phyloP scores from a whole-genome alignment of 2,888 invertebrate genomes.

The Hirtodrosophila duncani region DNA sequence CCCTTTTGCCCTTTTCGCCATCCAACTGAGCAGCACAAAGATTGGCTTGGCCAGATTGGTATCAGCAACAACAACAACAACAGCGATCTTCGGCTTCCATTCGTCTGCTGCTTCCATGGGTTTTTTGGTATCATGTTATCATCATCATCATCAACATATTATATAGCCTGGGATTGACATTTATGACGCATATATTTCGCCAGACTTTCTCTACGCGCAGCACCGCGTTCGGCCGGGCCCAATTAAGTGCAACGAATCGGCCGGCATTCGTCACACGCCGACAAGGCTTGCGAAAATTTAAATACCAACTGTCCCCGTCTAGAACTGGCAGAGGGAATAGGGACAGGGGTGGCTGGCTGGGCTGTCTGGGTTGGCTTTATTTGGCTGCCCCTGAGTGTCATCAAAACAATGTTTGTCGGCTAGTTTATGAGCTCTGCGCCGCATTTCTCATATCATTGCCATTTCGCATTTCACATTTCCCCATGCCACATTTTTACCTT shows the following conservation, averaged over 20 bases:
- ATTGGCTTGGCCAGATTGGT: too few species aligned
- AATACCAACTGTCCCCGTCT: conserved; percentile 39
- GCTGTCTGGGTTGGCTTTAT: conserved; percentile 2
- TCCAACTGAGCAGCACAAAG: too few species aligned
- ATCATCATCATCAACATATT: too few species aligned
- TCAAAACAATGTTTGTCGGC: conserved; percentile 67
- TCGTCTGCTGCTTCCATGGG: too few species aligned
- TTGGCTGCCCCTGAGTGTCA: conserved; percentile 65
- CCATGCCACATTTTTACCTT: conserved; percentile 11
- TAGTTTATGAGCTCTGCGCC: conserved; percentile 68
- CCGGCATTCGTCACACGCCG: conserved; percentile 53
- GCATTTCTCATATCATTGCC: conserved; percentile 46
- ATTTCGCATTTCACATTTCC: conserved; percentile 27
- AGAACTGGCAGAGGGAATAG: neutral
- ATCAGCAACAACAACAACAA: too few species aligned
- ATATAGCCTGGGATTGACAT: conserved; percentile 63
- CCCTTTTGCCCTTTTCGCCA: too few species aligned
- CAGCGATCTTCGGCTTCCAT: too few species aligned
- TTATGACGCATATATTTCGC: conserved; percentile 64
- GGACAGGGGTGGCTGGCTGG: conserved; percentile 8
- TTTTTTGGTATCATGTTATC: too few species aligned
- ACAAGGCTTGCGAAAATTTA: conserved; percentile 59
- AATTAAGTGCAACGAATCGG: conserved; percentile 66
- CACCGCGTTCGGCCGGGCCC: conserved; percentile 35
- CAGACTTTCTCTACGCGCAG: conserved; percentile 39